These are phyloP conservation scores for Tauraco erythrolophus DNA, from an alignment of 2,113 vertebrate genomes.

Conservation along the genomic window DNA sequence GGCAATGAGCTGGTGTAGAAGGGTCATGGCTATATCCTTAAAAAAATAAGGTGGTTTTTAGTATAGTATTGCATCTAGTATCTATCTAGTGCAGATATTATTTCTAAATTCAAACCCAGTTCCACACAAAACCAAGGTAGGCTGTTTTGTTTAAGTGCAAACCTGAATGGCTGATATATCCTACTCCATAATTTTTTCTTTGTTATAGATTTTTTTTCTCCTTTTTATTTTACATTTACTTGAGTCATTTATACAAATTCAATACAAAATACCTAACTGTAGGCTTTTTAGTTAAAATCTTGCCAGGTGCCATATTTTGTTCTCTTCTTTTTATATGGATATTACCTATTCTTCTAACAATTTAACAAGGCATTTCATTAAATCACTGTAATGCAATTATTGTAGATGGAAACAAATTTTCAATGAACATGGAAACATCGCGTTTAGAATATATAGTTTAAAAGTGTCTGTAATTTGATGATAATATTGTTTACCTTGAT, in stretches of 20 bases:
- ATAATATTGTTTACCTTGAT: conserved; percentile 24
- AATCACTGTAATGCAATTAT: conserved; percentile 42
- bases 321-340: conserved; percentile 63
- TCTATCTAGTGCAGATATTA: background rate
- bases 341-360: conserved; percentile 64
- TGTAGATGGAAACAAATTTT: conserved; percentile 48
- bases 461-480: conserved; percentile 13
- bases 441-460: background rate
- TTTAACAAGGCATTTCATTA: conserved; percentile 37
- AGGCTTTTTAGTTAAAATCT: conserved; percentile 50
- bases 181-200: conserved; percentile 9
- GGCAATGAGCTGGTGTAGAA: background rate
- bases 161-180: conserved; percentile 39
- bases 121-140: background rate
- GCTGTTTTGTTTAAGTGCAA: conserved; percentile 30
- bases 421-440: background rate
- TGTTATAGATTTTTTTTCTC: background rate
- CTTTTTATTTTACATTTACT: conserved; percentile 48
- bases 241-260: conserved; percentile 57
- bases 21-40: background rate
- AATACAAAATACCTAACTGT: conserved; percentile 39
- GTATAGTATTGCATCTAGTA: background rate
- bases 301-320: conserved; percentile 31
- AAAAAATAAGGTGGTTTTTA: background rate
- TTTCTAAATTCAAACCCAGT: conserved; percentile 6